Evolutionary conservation across 2,797 vertebrate species (phyloP), one percentile per base, ranked within the genome.

Genomic region (Sebastes diploproa): DNA sequence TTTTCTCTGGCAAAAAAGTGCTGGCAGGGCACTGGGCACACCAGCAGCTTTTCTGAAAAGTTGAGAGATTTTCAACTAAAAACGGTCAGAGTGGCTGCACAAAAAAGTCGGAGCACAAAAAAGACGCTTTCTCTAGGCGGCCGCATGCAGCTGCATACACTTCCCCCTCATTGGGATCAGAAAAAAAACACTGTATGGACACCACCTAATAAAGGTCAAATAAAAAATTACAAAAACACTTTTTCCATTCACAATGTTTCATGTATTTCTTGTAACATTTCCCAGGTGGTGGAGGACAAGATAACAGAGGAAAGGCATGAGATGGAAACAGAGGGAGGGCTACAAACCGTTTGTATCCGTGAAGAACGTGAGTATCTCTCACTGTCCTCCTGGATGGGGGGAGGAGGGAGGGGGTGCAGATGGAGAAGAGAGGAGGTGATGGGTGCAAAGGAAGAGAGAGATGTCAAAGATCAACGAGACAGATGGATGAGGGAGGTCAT

Each of bases 301-400:
- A 82, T 72, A 14, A 30, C n/a, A 14, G 65, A 75, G 36, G 32
- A 88, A 71, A 83, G 20, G 32, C 18, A 77, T 11, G 73, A 73
- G 70, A 72, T 68, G 83, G 75, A 81, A 86, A 85, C 58, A 68
- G 82, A 81, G 74, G 82, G 63, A 86, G 84, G 70, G 20, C 84
- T 96, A 99, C 98, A 96, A 91, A 99, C 98, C 98, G 95, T 91
- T 83, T 93, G 96, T 83, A 95, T 96, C 86, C 95, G 92, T 88
- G 96, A 92, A 94, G 96, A 96, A 90, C 93, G 97, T 20, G 97
- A 97, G 89, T 96, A 99, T 89, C 94, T 96, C 94, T 99, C 98
- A 94, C 96, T 99, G 94, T 99, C 97, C 94, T 99, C 98, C 98
- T 99, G 94, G 85, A 94, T 22, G 72, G 30, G 73, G 84, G 30